Evolutionary conservation across 37 sponge, comb jelly and placozoan species (phyloP).

Genomic region (Axinella damicornis): DNA sequence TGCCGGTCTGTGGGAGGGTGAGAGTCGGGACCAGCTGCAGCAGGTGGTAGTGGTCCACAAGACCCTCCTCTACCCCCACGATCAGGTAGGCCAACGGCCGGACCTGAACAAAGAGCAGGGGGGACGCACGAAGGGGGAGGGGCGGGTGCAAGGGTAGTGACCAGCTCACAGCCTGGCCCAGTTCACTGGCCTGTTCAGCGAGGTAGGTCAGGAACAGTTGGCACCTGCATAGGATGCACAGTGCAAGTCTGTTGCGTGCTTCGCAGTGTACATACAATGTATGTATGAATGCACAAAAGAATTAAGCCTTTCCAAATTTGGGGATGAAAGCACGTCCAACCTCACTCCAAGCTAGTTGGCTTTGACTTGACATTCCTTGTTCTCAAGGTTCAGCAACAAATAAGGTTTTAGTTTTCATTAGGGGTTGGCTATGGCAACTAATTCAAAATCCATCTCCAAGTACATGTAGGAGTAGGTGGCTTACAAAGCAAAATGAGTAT

Average conservation of each 20-base stretch:
- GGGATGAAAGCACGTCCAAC: too few relatives aligned
- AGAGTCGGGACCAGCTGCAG: neutral
- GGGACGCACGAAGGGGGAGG: slow-evolving; percentile 16
- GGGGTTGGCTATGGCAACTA: too few relatives aligned
- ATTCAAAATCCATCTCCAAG: too few relatives aligned
- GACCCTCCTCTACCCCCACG: slow-evolving; percentile 12
- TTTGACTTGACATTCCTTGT: too few relatives aligned
- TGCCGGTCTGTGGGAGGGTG: neutral
- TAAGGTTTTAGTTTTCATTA: too few relatives aligned
- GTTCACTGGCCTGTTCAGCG: slow-evolving; percentile 28
- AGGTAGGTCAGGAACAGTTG: slow-evolving; percentile 47
- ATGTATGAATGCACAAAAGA: too few relatives aligned
- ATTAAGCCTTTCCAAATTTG: neutral
- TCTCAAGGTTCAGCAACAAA: too few relatives aligned
- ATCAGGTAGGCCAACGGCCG: slow-evolving; percentile 38
- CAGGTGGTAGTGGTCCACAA: slow-evolving; percentile 41
- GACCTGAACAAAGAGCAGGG: slow-evolving; percentile 31
- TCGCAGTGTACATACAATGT: too few relatives aligned
- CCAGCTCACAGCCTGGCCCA: slow-evolving; percentile 12
- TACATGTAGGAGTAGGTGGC: too few relatives aligned
- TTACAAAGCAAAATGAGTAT: too few relatives aligned
- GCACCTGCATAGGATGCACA: slow-evolving; percentile 22
- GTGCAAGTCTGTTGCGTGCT: too few relatives aligned
- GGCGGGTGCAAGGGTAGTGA: slow-evolving; percentile 60
- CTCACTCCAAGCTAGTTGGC: too few relatives aligned